Evolutionary conservation across 2,113 vertebrate genomes (phyloP).

Genomic region (Neoarius graeffei): DNA sequence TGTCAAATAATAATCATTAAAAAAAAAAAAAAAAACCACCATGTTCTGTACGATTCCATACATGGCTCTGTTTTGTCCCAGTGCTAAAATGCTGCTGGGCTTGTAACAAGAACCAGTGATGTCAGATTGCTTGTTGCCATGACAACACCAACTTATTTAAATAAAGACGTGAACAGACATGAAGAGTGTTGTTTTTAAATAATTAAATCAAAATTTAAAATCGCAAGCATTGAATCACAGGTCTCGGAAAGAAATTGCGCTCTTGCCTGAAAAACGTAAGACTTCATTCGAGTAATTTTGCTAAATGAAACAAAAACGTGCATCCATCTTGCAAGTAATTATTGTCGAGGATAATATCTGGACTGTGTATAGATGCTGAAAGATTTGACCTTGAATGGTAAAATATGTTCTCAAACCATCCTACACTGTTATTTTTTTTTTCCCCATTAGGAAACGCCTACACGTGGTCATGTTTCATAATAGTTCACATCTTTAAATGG

Average conservation of each 20-base stretch:
- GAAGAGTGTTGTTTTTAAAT: neutral
- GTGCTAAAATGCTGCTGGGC: neutral
- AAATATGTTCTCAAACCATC: neutral
- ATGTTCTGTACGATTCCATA: neutral
- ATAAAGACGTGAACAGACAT: neutral
- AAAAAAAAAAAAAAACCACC: neutral
- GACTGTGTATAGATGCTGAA: neutral
- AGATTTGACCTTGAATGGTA: neutral
- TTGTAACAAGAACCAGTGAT: neutral
- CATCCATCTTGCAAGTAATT: neutral
- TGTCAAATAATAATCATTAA: neutral
- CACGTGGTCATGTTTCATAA: neutral
- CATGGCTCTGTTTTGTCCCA: neutral
- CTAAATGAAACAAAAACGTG: neutral
- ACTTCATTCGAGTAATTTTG: neutral
- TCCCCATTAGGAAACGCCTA: neutral
- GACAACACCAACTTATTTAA: neutral
- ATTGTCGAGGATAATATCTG: neutral
- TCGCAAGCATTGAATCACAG: neutral
- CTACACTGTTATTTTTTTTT: neutral
- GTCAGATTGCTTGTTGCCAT: conserved; percentile 7
- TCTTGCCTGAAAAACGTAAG: neutral
- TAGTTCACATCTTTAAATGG: neutral
- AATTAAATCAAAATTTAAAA: neutral
- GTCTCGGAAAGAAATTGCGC: neutral